phyloP scores from a whole-genome alignment of 2,888 invertebrate species.

The Hypomecis punctinalis region DNA sequence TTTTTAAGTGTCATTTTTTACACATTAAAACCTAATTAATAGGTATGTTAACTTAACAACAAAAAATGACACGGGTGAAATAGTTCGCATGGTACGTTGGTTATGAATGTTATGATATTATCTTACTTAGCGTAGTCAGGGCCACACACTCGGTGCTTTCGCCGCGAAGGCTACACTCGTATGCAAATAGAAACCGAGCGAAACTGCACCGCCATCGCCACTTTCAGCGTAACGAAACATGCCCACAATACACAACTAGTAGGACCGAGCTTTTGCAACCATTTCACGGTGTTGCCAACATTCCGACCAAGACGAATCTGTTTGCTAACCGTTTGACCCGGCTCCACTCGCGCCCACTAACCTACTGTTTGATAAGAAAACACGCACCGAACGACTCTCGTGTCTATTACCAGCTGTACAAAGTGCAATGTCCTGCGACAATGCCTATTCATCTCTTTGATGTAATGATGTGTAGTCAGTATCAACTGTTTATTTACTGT shows the following conservation, averaged over 20 bases:
- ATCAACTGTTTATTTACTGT: constrained; percentile 83
- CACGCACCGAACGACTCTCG: constrained; percentile 56
- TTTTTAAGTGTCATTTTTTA: no score
- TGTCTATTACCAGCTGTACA: constrained; percentile 57
- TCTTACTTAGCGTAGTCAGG: background rate
- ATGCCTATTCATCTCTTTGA: constrained; percentile 72
- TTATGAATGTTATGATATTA: no score
- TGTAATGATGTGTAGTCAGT: constrained; percentile 81
- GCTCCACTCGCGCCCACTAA: constrained; percentile 77
- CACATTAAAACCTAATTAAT: no score
- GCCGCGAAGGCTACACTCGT: constrained; percentile 24
- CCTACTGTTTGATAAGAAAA: constrained; percentile 74
- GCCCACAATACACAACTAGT: constrained; percentile 54
- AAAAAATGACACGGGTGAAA: no score
- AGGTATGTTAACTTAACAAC: no score
- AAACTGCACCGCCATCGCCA: constrained; percentile 51
- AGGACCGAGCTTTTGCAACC: constrained; percentile 66
- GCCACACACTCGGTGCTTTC: constrained; percentile 4
- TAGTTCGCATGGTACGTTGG: no score
- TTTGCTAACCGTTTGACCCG: constrained; percentile 81
- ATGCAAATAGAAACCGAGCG: constrained; percentile 42
- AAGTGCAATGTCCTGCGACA: constrained; percentile 69
- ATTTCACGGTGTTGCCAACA: constrained; percentile 68
- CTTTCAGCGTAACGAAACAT: constrained; percentile 63
- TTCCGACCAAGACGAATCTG: constrained; percentile 74